Base-by-base conservation (phyloP, 2,113 vertebrate genomes). In the Forbesichthys agassizii region DNA sequence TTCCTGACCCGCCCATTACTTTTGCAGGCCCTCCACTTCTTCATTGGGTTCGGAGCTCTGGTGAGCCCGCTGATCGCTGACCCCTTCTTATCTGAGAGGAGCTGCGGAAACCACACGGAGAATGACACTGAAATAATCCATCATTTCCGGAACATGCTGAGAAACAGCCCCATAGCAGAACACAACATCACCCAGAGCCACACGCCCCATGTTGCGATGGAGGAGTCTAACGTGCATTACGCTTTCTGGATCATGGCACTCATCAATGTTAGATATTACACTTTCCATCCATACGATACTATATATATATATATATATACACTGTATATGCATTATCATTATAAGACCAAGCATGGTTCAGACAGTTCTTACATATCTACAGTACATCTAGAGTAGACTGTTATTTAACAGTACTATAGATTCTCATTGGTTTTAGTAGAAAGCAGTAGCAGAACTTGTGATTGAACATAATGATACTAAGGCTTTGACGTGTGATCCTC, bases 241-340 rank as follows among this genome's bases (percentile, higher is more conserved):
- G 97, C 97, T 79, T 99, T 99, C 93, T 99, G 96, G 97, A 99
- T 98, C 92, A 99, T 99, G 96, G 96, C 97, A 11, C 82, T 96
- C 52, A 97, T 99, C 87, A 99, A 99, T 0, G 97, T 99, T 75
- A 94, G 95, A 82, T 4, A 36, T 27, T 14, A 12, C 14, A 10
- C 20, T 18, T 9, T 11, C 27, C 27, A 27, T 27, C 27, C 27
- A 27, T 27, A 27, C 2, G 2, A 27, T 27, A 27, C 27, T 27
- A 27, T 3, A 27, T 42, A 6, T 8, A 52, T n/a, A 11, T 52
- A 12, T 1, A 52, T 14, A 52, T 9, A 63, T n/a, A 42, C 4
- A 63, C 59, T 61, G 42, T 61, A n/a, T 11, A 62, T 27, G 27
- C 36, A 42, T 5, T 6, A 42, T 42, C 36, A 42, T 42, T 4